Evolutionary conservation across 2,113 vertebrate genomes (phyloP).

Genomic region (Oryzias curvinotus): DNA sequence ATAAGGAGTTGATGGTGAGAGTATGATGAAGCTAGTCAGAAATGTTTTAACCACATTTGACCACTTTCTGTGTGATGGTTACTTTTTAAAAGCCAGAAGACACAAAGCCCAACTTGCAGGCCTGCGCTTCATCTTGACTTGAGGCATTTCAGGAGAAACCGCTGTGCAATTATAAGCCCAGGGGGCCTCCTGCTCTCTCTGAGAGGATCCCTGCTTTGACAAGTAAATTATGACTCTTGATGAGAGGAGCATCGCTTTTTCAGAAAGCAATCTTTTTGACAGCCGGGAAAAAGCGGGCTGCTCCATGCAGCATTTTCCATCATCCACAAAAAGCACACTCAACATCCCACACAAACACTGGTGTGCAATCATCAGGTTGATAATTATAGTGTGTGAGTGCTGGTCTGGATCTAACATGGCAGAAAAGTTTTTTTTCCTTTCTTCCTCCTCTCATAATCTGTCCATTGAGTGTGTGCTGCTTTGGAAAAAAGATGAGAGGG

Average conservation of each 20-base stretch:
- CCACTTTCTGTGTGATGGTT: slow-evolving; percentile 59
- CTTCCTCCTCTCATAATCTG: slow-evolving; percentile 52
- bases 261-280: slow-evolving; percentile 69
- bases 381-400: slow-evolving; percentile 71
- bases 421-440: slow-evolving; percentile 50
- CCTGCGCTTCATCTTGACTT: slow-evolving; percentile 55
- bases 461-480: slow-evolving; percentile 57
- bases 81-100: slow-evolving; percentile 55
- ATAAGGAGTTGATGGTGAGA: slow-evolving; percentile 57
- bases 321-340: slow-evolving; percentile 57
- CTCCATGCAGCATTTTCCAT: slow-evolving; percentile 70
- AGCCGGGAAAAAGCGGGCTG: slow-evolving; percentile 60
- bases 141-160: slow-evolving; percentile 63
- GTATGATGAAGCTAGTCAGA: slow-evolving; percentile 52
- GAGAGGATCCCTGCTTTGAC: slow-evolving; percentile 71
- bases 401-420: slow-evolving; percentile 61
- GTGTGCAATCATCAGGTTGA: slow-evolving; percentile 70
- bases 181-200: slow-evolving; percentile 56
- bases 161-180: slow-evolving; percentile 68
- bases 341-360: slow-evolving; percentile 63
- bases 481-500: slow-evolving; percentile 59
- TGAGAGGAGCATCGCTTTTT: slow-evolving; percentile 62
- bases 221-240: slow-evolving; percentile 79
- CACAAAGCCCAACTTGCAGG: slow-evolving; percentile 59
- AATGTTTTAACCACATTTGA: slow-evolving; percentile 39